These are phyloP conservation scores for Camponotus fellah DNA, from an alignment of 2,888 invertebrate species.

Conservation along the genomic window DNA sequence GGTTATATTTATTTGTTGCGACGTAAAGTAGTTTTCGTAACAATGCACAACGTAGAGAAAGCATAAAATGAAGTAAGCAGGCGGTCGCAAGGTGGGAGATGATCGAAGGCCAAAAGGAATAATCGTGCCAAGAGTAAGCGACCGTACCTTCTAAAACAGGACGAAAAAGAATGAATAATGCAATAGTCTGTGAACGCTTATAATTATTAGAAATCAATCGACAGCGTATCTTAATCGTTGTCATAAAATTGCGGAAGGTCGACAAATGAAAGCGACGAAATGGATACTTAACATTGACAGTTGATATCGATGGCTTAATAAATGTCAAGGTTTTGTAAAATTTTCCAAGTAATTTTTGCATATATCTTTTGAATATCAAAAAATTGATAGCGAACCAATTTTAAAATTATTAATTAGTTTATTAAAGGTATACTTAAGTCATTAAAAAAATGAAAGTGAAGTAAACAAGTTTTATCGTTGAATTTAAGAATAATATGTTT, in stretches of 20 bases:
- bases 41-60: constrained; percentile 30
- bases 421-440: neutral
- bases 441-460: neutral
- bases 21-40: constrained; percentile 36
- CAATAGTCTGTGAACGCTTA: constrained; percentile 19
- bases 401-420: neutral
- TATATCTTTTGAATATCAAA: neutral
- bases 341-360: neutral
- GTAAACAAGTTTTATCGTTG: neutral
- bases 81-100: constrained; percentile 4
- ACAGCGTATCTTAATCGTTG: neutral
- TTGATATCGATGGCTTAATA: neutral
- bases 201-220: constrained; percentile 38
- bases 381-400: neutral
- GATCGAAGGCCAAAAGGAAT: constrained; percentile 36
- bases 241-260: constrained; percentile 17
- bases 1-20: constrained; percentile 32
- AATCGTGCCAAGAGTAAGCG: constrained; percentile 36
- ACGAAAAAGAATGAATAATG: constrained; percentile 36
- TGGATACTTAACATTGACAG: neutral
- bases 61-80: constrained; percentile 43
- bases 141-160: constrained; percentile 24
- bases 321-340: neutral
- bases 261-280: neutral
- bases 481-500: neutral